Percentiles rank a stretch among this genome's conserved stretches.
Conservation (phyloP, 2,888 invertebrate species). For the Caenorhabditis wallacei region DNA sequence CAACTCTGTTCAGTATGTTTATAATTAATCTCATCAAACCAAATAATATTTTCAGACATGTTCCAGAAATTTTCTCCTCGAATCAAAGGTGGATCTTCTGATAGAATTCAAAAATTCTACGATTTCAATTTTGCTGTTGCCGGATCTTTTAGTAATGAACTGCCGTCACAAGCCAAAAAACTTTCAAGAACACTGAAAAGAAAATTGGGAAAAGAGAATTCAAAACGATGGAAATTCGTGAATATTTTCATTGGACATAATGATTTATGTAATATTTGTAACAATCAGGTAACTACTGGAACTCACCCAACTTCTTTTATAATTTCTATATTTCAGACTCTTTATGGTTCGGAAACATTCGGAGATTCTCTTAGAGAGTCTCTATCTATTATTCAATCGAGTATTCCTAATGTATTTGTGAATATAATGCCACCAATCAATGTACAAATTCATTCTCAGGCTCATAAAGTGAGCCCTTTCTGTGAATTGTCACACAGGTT, state of each 20-base stretch:
- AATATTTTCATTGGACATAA: conserved; percentile 71
- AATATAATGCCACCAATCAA: conserved; percentile 73
- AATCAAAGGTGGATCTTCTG: conserved; percentile 50
- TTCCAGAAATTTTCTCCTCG: conserved; percentile 55
- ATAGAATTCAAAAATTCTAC: conserved; percentile 37
- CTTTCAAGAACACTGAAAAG: conserved; percentile 19
- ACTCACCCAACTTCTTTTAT: too few relatives aligned
- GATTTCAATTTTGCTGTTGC: conserved; percentile 61
- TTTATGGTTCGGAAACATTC: conserved; percentile 47
- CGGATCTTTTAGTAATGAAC: conserved; percentile 26
- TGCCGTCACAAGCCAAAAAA: conserved; percentile 37
- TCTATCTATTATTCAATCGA: conserved; percentile 39
- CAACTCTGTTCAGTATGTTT: conserved; percentile 62
- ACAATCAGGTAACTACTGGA: conserved; percentile 38
- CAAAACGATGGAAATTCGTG: conserved; percentile 65
- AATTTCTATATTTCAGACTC: conserved; percentile 52
- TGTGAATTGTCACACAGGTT: conserved; percentile 69
- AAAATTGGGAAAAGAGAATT: conserved; percentile 11
- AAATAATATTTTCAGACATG: conserved; percentile 52
- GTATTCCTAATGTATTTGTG: conserved; percentile 65
- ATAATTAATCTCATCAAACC: background rate
- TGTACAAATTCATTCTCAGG: conserved; percentile 64
- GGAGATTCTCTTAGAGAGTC: conserved; percentile 35
- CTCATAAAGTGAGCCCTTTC: conserved; percentile 63
- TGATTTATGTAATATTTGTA: conserved; percentile 64